phyloP scores from a whole-genome alignment of 2,888 invertebrate species.

The Drosophila anceps region DNA sequence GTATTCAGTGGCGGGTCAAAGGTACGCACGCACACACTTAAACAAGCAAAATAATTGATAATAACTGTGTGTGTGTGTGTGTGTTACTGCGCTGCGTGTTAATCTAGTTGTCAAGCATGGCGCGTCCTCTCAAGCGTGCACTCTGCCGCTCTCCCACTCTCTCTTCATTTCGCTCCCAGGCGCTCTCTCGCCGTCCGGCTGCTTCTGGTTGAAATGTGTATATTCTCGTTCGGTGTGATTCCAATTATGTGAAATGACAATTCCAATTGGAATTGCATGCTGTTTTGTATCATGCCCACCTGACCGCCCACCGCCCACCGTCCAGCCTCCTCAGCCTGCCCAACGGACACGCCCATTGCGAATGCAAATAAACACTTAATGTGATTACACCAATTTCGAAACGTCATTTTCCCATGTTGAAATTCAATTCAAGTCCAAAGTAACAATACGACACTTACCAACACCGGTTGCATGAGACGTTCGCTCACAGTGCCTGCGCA shows the following conservation, averaged over 20 bases:
- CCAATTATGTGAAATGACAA: constrained; percentile 54
- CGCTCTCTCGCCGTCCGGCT: constrained; percentile 7
- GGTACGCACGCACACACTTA: constrained; percentile 23
- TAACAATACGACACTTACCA: constrained; percentile 57
- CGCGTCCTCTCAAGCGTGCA: constrained; percentile 8
- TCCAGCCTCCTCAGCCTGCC: background rate
- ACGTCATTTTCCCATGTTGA: constrained; percentile 64
- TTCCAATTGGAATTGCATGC: constrained; percentile 39
- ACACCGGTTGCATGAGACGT: constrained; percentile 34
- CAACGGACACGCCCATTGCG: constrained; percentile 9
- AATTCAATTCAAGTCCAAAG: constrained; percentile 67
- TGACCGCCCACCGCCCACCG: background rate
- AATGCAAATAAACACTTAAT: constrained; percentile 60
- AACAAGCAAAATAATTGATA: constrained; percentile 45
- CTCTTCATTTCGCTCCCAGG: background rate
- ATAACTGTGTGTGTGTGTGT: constrained; percentile 26
- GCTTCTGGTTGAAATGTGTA: constrained; percentile 15
- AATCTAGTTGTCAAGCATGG: constrained; percentile 75
- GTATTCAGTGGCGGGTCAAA: constrained; percentile 42
- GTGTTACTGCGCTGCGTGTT: constrained; percentile 21
- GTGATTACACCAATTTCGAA: constrained; percentile 64
- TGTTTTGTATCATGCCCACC: background rate
- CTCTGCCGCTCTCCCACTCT: background rate
- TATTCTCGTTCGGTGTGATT: constrained; percentile 35
- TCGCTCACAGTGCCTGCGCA: constrained; percentile 28